phyloP scores from a whole-genome alignment of 2,113 vertebrate genomes.

The Lepisosteus oculatus region DNA sequence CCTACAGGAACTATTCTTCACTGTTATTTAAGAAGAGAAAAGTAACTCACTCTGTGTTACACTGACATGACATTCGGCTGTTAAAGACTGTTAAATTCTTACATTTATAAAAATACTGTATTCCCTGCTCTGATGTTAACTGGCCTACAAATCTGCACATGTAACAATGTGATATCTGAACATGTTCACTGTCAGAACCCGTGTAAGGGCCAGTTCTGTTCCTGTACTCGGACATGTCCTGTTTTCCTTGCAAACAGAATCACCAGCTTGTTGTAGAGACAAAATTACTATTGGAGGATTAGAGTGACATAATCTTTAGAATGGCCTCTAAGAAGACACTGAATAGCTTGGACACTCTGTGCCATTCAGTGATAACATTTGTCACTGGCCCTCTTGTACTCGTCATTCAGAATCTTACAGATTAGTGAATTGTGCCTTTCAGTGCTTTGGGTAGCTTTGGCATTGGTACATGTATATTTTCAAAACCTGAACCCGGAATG shows the following conservation, averaged over 20 bases:
- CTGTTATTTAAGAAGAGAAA: background rate
- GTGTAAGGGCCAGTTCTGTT: constrained; percentile 56
- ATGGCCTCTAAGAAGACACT: constrained; percentile 65
- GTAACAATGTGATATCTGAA: constrained; percentile 54
- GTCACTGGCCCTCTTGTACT: constrained; percentile 66
- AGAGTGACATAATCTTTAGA: constrained; percentile 75
- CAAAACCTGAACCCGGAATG: constrained; percentile 45
- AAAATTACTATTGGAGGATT: constrained; percentile 69
- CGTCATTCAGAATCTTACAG: constrained; percentile 62
- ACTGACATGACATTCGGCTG: too few relatives aligned
- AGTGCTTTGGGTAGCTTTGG: constrained; percentile 71
- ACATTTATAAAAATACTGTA: constrained; percentile 35
- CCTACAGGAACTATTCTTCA: constrained; percentile 16
- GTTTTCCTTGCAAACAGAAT: constrained; percentile 62
- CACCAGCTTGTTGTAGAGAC: constrained; percentile 69
- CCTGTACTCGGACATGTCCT: constrained; percentile 40
- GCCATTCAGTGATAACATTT: constrained; percentile 76
- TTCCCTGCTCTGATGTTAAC: constrained; percentile 37
- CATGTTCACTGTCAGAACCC: constrained; percentile 52
- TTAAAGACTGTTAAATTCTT: constrained; percentile 1
- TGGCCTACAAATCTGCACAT: constrained; percentile 50
- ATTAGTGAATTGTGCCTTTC: constrained; percentile 73
- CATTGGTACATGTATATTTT: constrained; percentile 66
- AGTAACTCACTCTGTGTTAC: constrained; percentile 16
- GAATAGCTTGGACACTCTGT: constrained; percentile 75